These are phyloP conservation scores for Prorops nasuta DNA, from an alignment of 1,140 invertebrate genomes.

Conservation along the genomic window DNA sequence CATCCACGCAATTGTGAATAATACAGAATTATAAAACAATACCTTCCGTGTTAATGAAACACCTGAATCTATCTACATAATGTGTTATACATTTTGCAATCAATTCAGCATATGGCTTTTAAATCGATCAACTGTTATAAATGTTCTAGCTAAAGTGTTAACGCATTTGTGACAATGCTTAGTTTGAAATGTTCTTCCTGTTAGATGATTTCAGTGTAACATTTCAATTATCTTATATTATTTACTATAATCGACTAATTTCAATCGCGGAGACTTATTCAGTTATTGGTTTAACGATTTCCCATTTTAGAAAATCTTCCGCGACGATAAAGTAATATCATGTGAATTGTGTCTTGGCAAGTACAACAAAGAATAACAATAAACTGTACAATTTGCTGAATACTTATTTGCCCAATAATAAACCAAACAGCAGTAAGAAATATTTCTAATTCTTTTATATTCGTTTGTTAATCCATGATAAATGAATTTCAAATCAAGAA, in stretches of 20 bases:
- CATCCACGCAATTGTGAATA: constrained; percentile 5
- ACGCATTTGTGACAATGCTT: neutral
- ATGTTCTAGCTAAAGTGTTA: constrained; percentile 3
- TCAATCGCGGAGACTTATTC: too few relatives aligned
- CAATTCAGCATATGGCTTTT: constrained; percentile 8
- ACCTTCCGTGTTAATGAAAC: constrained; percentile 5
- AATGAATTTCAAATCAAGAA: neutral
- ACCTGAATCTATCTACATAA: constrained; percentile 16
- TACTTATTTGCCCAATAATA: neutral
- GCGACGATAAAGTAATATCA: too few relatives aligned
- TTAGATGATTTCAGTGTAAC: neutral
- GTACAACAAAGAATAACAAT: neutral
- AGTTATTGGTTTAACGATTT: too few relatives aligned
- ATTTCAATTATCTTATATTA: neutral
- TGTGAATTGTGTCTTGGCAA: too few relatives aligned
- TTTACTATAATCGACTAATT: neutral
- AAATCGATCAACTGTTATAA: constrained; percentile 10
- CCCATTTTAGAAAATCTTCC: too few relatives aligned
- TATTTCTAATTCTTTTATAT: neutral
- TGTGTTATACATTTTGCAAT: constrained; percentile 14
- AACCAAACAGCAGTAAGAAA: too few relatives aligned
- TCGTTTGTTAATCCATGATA: neutral
- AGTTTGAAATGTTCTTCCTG: neutral
- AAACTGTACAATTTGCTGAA: neutral
- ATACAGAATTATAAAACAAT: constrained; percentile 10